Conservation (phyloP, 2,797 vertebrate species). For the Sebastes umbrosus region DNA sequence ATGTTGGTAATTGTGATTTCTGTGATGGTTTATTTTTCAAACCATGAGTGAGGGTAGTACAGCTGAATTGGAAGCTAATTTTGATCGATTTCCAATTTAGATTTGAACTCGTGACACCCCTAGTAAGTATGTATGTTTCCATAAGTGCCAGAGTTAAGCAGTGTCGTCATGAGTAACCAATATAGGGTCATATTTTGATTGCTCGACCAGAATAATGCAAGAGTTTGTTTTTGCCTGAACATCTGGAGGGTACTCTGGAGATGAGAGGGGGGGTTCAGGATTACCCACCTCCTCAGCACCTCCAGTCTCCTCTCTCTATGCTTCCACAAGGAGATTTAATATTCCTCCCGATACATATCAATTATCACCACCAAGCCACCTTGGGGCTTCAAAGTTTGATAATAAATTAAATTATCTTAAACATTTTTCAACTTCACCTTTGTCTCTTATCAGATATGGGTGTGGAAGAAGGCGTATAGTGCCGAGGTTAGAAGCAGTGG, state of each 20-base stretch:
- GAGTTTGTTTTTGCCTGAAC: background rate
- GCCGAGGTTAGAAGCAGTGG: background rate
- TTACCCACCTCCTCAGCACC: background rate
- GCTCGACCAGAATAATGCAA: too few relatives aligned
- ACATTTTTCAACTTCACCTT: slow-evolving; percentile 36
- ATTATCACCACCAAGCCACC: slow-evolving; percentile 29
- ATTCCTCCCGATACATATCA: slow-evolving; percentile 27
- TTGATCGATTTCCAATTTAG: too few relatives aligned
- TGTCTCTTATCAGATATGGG: slow-evolving; percentile 1
- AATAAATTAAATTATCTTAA: slow-evolving; percentile 21
- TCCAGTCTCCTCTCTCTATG: background rate
- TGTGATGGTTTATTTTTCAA: too few relatives aligned
- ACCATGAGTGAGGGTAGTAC: too few relatives aligned
- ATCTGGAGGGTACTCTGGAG: background rate
- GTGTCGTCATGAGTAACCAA: background rate
- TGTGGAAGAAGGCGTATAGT: background rate
- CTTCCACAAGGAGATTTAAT: slow-evolving; percentile 4
- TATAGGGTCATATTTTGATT: background rate
- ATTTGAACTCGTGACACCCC: too few relatives aligned
- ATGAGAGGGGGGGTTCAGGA: background rate
- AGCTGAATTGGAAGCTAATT: too few relatives aligned
- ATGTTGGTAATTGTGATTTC: too few relatives aligned
- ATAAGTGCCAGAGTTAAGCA: background rate
- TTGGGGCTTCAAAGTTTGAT: slow-evolving; percentile 14
- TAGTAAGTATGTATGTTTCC: background rate